These are phyloP conservation scores for Acleris literana DNA, from an alignment of 2,888 invertebrate genomes.

Conservation along the genomic window DNA sequence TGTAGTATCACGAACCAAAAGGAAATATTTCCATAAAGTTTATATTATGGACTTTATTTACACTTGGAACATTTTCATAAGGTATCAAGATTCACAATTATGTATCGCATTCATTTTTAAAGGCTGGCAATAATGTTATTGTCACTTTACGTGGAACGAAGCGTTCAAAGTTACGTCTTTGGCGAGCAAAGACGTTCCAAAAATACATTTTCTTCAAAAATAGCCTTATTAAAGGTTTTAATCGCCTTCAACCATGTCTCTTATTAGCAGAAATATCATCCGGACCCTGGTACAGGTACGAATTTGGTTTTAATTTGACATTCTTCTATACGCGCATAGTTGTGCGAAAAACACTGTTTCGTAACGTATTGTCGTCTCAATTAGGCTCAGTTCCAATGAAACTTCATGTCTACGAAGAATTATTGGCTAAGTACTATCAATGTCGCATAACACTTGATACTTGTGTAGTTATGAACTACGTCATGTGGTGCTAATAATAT, in stretches of 20 bases:
- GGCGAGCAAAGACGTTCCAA: conserved; percentile 54
- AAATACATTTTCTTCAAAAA: conserved; percentile 61
- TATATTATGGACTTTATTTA: no score
- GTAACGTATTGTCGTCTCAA: conserved; percentile 55
- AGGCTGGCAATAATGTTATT: conserved; percentile 37
- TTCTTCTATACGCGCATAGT: conserved; percentile 13
- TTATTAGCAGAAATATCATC: conserved; percentile 71
- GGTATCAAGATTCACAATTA: not conserved
- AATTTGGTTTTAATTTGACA: conserved; percentile 25
- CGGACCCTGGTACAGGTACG: conserved; percentile 72
- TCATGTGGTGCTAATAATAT: conserved; percentile 41
- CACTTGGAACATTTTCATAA: no score
- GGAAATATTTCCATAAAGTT: no score
- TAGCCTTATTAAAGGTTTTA: conserved; percentile 54
- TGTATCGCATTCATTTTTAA: conserved; percentile 11
- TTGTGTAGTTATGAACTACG: conserved; percentile 39
- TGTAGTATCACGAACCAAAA: no score
- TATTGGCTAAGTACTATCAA: conserved; percentile 15
- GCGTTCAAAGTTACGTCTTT: conserved; percentile 58
- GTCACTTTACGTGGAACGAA: conserved; percentile 51
- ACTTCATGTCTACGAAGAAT: conserved; percentile 3
- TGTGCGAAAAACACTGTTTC: conserved; percentile 59
- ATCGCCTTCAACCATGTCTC: conserved; percentile 59
- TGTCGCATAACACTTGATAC: conserved; percentile 20
- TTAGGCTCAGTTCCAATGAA: conserved; percentile 12